These are phyloP conservation scores for Sceloporus undulatus DNA, from an alignment of 2,113 vertebrate species.

Conservation along the genomic window DNA sequence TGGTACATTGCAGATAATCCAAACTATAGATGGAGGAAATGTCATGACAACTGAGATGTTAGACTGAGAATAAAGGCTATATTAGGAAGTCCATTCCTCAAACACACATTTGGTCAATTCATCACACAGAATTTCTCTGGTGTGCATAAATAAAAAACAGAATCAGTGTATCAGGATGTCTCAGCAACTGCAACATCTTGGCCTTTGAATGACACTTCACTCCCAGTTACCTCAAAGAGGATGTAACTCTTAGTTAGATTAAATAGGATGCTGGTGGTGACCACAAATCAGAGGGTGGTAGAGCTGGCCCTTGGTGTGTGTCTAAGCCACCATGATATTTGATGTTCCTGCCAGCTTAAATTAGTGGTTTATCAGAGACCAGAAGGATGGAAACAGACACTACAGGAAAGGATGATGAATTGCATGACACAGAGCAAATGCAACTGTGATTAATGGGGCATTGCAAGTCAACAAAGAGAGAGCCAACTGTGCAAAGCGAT, in stretches of 20 bases:
- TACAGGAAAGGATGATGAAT: slow-evolving; percentile 86
- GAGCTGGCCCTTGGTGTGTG: slow-evolving; percentile 60
- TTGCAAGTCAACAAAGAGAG: slow-evolving; percentile 80
- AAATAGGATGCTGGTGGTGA: neutral
- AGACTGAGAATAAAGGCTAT: too few relatives aligned
- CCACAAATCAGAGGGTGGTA: slow-evolving; percentile 21
- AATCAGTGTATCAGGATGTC: neutral
- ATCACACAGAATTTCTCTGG: neutral
- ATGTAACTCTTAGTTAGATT: too few relatives aligned
- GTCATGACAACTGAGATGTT: too few relatives aligned
- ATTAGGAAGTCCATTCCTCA: too few relatives aligned
- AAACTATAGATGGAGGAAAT: too few relatives aligned
- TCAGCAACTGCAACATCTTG: neutral
- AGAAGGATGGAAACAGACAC: slow-evolving; percentile 74
- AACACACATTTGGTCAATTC: neutral
- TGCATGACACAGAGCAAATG: slow-evolving; percentile 83
- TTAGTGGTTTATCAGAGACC: slow-evolving; percentile 83
- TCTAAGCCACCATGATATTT: slow-evolving; percentile 70
- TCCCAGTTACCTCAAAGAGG: slow-evolving; percentile 20
- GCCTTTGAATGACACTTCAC: slow-evolving; percentile 48
- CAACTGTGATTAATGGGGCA: slow-evolving; percentile 91
- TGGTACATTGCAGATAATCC: too few relatives aligned
- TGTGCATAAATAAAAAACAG: neutral
- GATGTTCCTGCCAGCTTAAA: slow-evolving; percentile 79
- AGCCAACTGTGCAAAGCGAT: slow-evolving; percentile 90